phyloP scores from a whole-genome alignment of 2,888 invertebrate genomes.

The Nebria brevicollis region DNA sequence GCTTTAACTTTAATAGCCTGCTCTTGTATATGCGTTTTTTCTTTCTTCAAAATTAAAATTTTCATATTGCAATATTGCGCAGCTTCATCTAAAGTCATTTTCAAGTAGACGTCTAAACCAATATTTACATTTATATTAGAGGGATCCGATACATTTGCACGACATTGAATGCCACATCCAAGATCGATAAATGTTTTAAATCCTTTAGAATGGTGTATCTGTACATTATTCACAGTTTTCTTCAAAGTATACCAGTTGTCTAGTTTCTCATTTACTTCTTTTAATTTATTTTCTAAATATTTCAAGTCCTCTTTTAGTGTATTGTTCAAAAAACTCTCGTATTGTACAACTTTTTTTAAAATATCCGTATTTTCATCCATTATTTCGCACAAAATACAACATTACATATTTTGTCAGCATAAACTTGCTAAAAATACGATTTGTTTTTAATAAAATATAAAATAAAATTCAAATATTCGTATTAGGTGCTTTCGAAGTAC shows the following conservation, averaged over 20 bases:
- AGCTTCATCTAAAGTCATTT: slow-evolving; percentile 61
- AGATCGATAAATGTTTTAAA: slow-evolving; percentile 31
- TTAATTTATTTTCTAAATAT: slow-evolving; percentile 56
- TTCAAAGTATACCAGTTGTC: slow-evolving; percentile 34
- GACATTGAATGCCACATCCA: slow-evolving; percentile 35
- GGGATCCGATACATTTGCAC: slow-evolving; percentile 32
- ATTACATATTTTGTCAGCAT: neutral
- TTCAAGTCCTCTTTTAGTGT: slow-evolving; percentile 59
- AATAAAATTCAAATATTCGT: too few species aligned
- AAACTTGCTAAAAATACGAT: neutral
- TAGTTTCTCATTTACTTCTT: slow-evolving; percentile 36
- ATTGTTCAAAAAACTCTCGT: slow-evolving; percentile 59
- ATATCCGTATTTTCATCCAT: slow-evolving; percentile 50
- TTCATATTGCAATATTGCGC: slow-evolving; percentile 60
- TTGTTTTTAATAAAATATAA: too few species aligned
- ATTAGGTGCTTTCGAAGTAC: too few species aligned
- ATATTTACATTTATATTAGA: slow-evolving; percentile 53
- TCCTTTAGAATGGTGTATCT: slow-evolving; percentile 26
- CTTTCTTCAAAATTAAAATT: slow-evolving; percentile 56
- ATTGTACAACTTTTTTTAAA: slow-evolving; percentile 56
- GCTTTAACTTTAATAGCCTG: slow-evolving; percentile 61
- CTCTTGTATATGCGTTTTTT: slow-evolving; percentile 59
- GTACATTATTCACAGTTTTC: slow-evolving; percentile 30
- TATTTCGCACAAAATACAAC: neutral
- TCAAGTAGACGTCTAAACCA: slow-evolving; percentile 58